phyloP scores from a whole-genome alignment of 2,113 vertebrate genomes.

The Colistium nudipinnis region DNA sequence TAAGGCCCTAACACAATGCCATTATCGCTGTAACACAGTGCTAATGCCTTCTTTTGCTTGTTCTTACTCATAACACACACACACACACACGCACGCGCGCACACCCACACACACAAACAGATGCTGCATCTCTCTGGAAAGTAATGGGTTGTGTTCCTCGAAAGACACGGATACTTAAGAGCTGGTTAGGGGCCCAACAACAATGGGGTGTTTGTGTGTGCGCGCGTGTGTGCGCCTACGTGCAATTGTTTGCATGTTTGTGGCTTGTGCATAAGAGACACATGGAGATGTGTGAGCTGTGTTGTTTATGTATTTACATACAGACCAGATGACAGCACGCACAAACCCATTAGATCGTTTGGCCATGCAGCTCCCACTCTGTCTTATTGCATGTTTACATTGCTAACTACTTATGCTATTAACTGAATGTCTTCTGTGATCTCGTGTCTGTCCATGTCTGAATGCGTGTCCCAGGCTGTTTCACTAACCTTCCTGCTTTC shows the following conservation, averaged over 20 bases:
- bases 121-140: constrained; percentile 56
- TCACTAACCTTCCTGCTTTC: not conserved
- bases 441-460: constrained; percentile 2
- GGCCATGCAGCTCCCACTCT: not conserved
- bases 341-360: not conserved
- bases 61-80: constrained; percentile 21
- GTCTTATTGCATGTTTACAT: not conserved
- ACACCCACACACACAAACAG: constrained; percentile 27
- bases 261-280: not conserved
- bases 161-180: constrained; percentile 67
- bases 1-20: constrained; percentile 67
- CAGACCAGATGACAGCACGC: not conserved
- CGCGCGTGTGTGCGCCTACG: not conserved
- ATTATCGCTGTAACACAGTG: constrained; percentile 66
- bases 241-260: not conserved
- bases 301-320: constrained; percentile 25
- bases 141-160: constrained; percentile 66
- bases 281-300: constrained; percentile 12
- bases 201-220: constrained; percentile 44
- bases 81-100: constrained; percentile 16
- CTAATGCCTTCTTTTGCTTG: constrained; percentile 59
- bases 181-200: constrained; percentile 57
- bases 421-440: not conserved
- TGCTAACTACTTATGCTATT: not conserved
- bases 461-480: not conserved